phyloP scores from a whole-genome alignment of 1,140 invertebrate species.

The Neotoxoptera formosana region DNA sequence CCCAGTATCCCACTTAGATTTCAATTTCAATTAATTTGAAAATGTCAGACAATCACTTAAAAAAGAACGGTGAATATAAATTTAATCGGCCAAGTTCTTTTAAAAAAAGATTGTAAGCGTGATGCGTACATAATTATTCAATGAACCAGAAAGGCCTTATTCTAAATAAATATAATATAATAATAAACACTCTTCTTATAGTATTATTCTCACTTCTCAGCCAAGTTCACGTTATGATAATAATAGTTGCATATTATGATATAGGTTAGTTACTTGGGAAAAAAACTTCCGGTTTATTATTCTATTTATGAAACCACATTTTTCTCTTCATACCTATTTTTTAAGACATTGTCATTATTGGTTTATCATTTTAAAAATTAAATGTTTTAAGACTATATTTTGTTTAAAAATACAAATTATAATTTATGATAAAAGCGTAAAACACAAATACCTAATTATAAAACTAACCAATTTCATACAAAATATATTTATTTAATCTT shows the following conservation, averaged over 20 bases:
- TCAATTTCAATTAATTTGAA: background rate
- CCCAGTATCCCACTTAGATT: background rate
- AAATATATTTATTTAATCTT: background rate
- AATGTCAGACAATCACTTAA: background rate
- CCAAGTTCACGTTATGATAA: background rate
- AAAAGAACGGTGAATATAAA: background rate
- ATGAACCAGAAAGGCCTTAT: background rate
- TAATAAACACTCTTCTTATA: background rate
- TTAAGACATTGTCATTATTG: background rate
- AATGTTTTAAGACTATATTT: background rate
- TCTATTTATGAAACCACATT: background rate
- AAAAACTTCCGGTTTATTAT: background rate
- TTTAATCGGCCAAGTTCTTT: background rate
- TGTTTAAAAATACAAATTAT: background rate
- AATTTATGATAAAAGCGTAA: background rate
- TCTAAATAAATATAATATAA: background rate
- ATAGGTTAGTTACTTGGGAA: background rate
- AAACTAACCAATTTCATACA: background rate
- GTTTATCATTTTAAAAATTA: background rate
- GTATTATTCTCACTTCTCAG: background rate
- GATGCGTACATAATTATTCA: constrained; percentile 11
- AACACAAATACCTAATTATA: background rate
- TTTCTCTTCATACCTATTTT: background rate
- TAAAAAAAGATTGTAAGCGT: background rate
- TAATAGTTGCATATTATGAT: background rate